A percentile compares a stretch with the other conserved stretches of the same genome.
Evolutionary conservation across 2,797 vertebrate genomes (phyloP).

Genomic region (Lagorchestes hirsutus): DNA sequence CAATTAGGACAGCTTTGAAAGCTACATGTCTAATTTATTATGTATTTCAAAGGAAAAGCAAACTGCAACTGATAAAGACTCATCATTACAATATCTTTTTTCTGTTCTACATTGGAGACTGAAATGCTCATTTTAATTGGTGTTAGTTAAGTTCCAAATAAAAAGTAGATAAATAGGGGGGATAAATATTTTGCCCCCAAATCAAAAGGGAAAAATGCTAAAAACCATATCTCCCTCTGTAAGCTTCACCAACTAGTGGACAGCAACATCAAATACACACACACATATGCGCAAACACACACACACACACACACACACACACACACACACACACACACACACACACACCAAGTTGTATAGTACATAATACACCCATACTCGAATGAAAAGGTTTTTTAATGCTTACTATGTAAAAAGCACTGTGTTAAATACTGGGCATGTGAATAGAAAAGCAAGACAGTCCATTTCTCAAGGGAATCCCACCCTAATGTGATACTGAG

Average conservation of each 20-base stretch:
- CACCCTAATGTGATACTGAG: not conserved
- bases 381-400: not conserved
- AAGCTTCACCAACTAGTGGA: not conserved
- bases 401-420: not conserved
- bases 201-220: not conserved
- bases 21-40: not conserved
- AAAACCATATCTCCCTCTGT: not conserved
- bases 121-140: not conserved
- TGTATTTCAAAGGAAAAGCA: not conserved
- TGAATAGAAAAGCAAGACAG: not conserved
- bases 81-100: not conserved
- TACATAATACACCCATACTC: not conserved
- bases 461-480: not conserved
- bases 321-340: not conserved
- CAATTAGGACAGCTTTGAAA: conserved; percentile 6
- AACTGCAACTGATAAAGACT: not conserved
- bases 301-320: not conserved
- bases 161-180: not conserved
- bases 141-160: not conserved
- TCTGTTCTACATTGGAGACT: not conserved
- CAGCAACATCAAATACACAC: not conserved
- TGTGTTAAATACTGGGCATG: not conserved
- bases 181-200: not conserved
- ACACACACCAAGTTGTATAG: not conserved
- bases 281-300: not conserved